phyloP scores from a whole-genome alignment of 2,113 vertebrate genomes.

The Sigmodon hispidus region DNA sequence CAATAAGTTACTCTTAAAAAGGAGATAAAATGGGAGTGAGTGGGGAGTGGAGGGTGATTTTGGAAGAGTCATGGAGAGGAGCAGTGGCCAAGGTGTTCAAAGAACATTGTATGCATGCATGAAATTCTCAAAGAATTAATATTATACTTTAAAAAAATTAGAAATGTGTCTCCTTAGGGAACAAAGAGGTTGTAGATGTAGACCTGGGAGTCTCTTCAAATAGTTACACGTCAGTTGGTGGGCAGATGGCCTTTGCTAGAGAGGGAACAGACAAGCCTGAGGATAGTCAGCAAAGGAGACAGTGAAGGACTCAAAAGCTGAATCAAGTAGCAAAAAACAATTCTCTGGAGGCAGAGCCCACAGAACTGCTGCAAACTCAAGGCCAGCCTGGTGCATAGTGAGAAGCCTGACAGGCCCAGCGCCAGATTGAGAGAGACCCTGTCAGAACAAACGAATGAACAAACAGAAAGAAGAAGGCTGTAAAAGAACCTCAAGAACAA shows the following conservation, averaged over 20 bases:
- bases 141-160: not conserved
- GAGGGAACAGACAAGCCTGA: not conserved
- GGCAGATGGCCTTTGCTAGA: not conserved
- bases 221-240: not conserved
- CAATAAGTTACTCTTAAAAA: not conserved
- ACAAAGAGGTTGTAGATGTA: not conserved
- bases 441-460: not conserved
- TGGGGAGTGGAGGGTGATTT: no score
- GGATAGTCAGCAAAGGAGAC: not conserved
- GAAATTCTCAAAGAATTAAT: not conserved
- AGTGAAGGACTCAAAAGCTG: not conserved
- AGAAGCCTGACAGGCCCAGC: not conserved
- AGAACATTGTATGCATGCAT: not conserved
- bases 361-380: not conserved
- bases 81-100: not conserved
- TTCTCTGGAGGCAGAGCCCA: not conserved
- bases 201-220: not conserved
- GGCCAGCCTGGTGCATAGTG: not conserved
- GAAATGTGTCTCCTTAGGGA: not conserved
- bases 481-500: constrained; percentile 20
- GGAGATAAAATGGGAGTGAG: not conserved
- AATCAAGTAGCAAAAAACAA: accelerated
- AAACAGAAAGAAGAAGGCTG: not conserved
- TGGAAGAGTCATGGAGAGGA: not conserved
- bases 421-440: not conserved